Evolutionary conservation across 2,888 invertebrate genomes (phyloP), one percentile per base, ranked within the genome.

Genomic region (Lasioglossum lativentre): DNA sequence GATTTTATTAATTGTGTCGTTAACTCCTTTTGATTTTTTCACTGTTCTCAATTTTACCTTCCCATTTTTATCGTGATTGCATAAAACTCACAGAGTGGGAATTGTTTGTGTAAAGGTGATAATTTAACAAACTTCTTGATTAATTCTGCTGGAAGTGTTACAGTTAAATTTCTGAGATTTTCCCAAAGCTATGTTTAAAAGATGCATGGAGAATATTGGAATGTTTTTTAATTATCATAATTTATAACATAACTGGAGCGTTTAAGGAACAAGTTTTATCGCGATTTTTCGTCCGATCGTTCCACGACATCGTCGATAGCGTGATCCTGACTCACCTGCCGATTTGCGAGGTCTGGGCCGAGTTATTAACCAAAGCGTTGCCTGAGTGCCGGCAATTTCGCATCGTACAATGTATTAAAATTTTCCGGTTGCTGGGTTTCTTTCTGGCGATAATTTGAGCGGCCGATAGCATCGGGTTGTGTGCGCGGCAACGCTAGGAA

Each of bases 361-460:
- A 73, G 47, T 56, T 10, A 71, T 78, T 78, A 63, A 19, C 52
- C 14, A 72, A 78, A 73, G 72, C 19, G 66, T 72, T 79, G 72
- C 63, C 66, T 42, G 73, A 78, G 38, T 59, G 30, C 72, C 14
- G 12, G n/a, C 70, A 34, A 10, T 42, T 42, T 45, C 12, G 47
- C 66, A n/a, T n/a, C 16, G n/a, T 16, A 45, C 10, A 16, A 73
- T 82, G 42, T 45, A 78, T 63, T 42, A 71, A 59, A 78, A 72
- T 79, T 77, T 81, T 74, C 76, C 79, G 75, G 14, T 71, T 6
- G 47, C 40, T 10, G 68, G 4, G 38, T 80, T 63, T n/a, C 40
- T 34, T 38, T 71, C 8, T 23, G 38, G n/a, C 23, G 70, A 70
- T 19, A 38, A 40, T 80, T 40, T n/a, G 30, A 56, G 30, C 45